phyloP scores from a whole-genome alignment of 2,797 vertebrate genomes.

The Malacoctenus gilli region DNA sequence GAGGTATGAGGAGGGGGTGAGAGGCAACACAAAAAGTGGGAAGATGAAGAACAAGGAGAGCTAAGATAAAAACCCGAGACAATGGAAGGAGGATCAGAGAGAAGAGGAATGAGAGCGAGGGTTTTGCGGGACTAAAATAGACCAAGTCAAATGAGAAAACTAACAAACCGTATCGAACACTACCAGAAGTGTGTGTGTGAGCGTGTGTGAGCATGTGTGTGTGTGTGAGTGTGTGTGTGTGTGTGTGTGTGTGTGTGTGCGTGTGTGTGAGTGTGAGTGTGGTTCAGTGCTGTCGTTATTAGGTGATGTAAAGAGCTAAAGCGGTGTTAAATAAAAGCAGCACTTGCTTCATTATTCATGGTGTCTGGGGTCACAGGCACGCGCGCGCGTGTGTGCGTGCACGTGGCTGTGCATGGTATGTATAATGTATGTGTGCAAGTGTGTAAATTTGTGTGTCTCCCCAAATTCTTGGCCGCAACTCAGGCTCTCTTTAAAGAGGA shows the following conservation, averaged over 20 bases:
- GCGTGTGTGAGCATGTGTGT: conserved; percentile 15
- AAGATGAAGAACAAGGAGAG: conserved; percentile 29
- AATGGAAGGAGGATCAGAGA: conserved; percentile 57
- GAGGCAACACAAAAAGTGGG: conserved; percentile 18
- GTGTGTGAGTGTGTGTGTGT: conserved; percentile 39
- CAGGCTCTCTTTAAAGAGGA: conserved; percentile 60
- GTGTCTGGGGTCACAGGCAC: conserved; percentile 48
- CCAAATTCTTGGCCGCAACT: conserved; percentile 44
- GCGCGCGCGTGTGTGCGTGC: neutral
- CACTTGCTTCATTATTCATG: conserved; percentile 60
- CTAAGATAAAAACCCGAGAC: conserved; percentile 53
- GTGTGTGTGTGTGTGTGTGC: conserved; percentile 6
- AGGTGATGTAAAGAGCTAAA: conserved; percentile 59
- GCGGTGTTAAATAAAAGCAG: conserved; percentile 59
- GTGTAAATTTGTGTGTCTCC: conserved; percentile 18
- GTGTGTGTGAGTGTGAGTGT: conserved; percentile 18
- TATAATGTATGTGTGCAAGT: conserved; percentile 5
- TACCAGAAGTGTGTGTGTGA: conserved; percentile 19
- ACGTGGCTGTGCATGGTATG: neutral
- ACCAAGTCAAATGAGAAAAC: conserved; percentile 70
- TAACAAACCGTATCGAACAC: conserved; percentile 62
- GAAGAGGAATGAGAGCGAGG: conserved; percentile 51
- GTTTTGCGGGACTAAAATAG: conserved; percentile 68
- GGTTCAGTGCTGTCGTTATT: conserved; percentile 55
- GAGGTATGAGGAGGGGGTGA: conserved; percentile 21